Percentiles rank a stretch among this genome's conserved stretches.
Evolutionary conservation across 1,140 invertebrate species (phyloP).

Genomic region (Vanessa tameamea): DNA sequence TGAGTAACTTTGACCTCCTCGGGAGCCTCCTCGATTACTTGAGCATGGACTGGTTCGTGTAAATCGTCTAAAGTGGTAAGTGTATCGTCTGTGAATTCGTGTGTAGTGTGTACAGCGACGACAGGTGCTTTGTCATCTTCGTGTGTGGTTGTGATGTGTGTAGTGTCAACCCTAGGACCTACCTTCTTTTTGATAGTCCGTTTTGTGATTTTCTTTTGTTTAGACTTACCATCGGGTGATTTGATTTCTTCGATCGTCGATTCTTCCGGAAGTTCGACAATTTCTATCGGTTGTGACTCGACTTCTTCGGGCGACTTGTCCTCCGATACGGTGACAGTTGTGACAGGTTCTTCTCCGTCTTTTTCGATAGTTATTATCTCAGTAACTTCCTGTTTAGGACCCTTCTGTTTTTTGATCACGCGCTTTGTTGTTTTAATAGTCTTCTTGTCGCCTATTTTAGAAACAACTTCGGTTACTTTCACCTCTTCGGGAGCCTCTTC

Average conservation of each 20-base stretch:
- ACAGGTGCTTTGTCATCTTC: conserved; percentile 51
- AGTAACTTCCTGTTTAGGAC: too few relatives aligned
- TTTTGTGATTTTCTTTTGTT: conserved; percentile 66
- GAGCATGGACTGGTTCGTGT: conserved; percentile 20
- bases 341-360: neutral
- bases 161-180: conserved; percentile 58
- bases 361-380: neutral
- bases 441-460: too few relatives aligned
- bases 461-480: too few relatives aligned
- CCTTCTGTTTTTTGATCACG: too few relatives aligned
- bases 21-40: conserved; percentile 5
- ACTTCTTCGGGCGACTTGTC: conserved; percentile 7
- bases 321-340: neutral
- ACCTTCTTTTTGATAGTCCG: conserved; percentile 61
- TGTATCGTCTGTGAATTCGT: conserved; percentile 41
- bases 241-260: neutral
- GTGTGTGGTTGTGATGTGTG: conserved; percentile 27
- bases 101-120: conserved; percentile 47
- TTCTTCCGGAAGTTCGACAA: conserved; percentile 10
- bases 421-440: too few relatives aligned
- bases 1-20: conserved; percentile 65
- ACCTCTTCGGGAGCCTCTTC: too few relatives aligned
- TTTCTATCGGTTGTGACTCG: neutral
- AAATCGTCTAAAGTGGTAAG: conserved; percentile 22
- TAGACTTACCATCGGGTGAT: conserved; percentile 58